phyloP scores from a whole-genome alignment of 2,797 vertebrate species.

The Neostethus bicornis region DNA sequence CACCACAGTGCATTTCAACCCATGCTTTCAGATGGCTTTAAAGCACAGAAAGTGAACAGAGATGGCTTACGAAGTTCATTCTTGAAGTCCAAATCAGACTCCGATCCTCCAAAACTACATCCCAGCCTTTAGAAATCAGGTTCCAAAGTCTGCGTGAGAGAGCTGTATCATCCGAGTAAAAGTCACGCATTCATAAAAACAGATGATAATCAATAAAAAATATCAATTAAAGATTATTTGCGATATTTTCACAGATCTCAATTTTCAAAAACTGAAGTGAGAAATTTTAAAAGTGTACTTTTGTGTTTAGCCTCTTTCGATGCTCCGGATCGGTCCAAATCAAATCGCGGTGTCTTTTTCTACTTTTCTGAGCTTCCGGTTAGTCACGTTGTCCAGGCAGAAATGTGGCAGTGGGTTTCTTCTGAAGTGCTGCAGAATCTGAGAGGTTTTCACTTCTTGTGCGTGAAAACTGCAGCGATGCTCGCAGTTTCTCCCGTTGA shows the following conservation, averaged over 20 bases:
- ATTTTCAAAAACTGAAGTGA: slow-evolving; percentile 24
- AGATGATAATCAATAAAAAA: slow-evolving; percentile 14
- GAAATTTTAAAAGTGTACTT: slow-evolving; percentile 40
- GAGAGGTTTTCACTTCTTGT: slow-evolving; percentile 32
- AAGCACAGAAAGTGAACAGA: slow-evolving; percentile 53
- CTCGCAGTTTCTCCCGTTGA: slow-evolving; percentile 46
- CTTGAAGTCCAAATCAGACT: slow-evolving; percentile 36
- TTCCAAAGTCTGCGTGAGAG: slow-evolving; percentile 35
- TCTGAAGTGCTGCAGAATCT: slow-evolving; percentile 39
- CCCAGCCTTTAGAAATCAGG: slow-evolving; percentile 25
- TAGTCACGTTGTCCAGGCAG: slow-evolving; percentile 28
- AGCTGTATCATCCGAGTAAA: slow-evolving; percentile 40
- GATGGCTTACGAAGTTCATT: slow-evolving; percentile 57
- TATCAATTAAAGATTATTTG: slow-evolving; percentile 13
- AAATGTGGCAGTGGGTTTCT: background rate
- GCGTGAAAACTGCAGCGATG: slow-evolving; percentile 52
- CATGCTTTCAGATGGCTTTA: slow-evolving; percentile 65
- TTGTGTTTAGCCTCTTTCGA: slow-evolving; percentile 8
- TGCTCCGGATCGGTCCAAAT: slow-evolving; percentile 15
- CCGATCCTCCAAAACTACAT: slow-evolving; percentile 59
- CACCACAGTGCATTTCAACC: slow-evolving; percentile 67
- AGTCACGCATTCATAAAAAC: slow-evolving; percentile 42
- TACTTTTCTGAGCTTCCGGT: slow-evolving; percentile 41
- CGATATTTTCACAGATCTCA: slow-evolving; percentile 3
- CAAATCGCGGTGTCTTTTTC: slow-evolving; percentile 29